Percentiles rank a stretch among this genome's conserved stretches.
Conservation (phyloP, 2,113 vertebrate genomes). For the Zapornia atra region DNA sequence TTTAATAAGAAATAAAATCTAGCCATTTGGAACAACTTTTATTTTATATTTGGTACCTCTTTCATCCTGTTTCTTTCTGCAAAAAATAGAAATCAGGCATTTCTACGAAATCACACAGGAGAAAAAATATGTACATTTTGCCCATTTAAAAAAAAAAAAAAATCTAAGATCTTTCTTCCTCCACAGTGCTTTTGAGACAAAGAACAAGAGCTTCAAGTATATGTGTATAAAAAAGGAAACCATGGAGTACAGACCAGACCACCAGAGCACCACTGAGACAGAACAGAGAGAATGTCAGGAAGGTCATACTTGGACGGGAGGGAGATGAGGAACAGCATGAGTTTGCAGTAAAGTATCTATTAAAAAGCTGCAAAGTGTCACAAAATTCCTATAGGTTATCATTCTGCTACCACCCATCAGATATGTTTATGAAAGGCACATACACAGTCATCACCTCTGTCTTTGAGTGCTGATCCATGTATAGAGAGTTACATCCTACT, state of each 20-base stretch:
- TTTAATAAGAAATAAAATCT: background rate
- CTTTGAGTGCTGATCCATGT: background rate
- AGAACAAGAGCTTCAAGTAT: background rate
- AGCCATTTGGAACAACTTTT: background rate
- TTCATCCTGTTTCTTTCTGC: background rate
- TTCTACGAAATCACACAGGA: accelerated
- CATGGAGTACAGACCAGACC: background rate
- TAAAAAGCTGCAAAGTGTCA: background rate
- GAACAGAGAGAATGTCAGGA: background rate
- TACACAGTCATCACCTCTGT: background rate
- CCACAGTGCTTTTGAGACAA: background rate
- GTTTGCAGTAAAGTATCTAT: background rate
- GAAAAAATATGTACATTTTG: background rate
- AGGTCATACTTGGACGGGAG: background rate
- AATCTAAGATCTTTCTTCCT: background rate
- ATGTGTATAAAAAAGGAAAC: background rate
- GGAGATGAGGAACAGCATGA: background rate
- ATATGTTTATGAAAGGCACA: background rate
- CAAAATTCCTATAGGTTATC: background rate
- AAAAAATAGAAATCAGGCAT: background rate
- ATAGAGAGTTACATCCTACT: background rate
- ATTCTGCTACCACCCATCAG: background rate
- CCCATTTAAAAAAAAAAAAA: background rate
- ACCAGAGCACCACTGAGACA: background rate
- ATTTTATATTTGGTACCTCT: background rate